Evolutionary conservation across 1,140 invertebrate species (phyloP).

Genomic region (Eurosta solidaginis): DNA sequence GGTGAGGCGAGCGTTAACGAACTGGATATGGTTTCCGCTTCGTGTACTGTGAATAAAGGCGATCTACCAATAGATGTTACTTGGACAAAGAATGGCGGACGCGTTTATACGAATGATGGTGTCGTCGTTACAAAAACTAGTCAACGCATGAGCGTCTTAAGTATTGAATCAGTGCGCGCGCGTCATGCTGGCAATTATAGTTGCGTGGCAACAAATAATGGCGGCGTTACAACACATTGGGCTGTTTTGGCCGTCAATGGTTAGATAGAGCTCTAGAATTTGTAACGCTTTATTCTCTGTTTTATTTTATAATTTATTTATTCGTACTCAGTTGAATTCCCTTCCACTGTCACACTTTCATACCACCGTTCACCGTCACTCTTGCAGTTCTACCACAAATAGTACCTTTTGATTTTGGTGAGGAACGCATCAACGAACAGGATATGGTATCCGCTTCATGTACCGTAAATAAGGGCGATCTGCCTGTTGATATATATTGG

Average conservation of each 20-base stretch:
- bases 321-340: neutral
- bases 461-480: constrained; percentile 84
- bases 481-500: constrained; percentile 80
- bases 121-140: constrained; percentile 64
- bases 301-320: constrained; percentile 3
- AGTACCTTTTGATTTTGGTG: constrained; percentile 72
- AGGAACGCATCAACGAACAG: constrained; percentile 71
- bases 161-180: constrained; percentile 66
- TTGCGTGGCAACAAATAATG: constrained; percentile 74
- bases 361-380: no score
- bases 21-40: constrained; percentile 68
- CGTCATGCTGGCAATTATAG: constrained; percentile 70
- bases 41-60: constrained; percentile 80
- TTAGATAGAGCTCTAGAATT: constrained; percentile 39
- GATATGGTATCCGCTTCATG: constrained; percentile 75
- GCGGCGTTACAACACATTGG: constrained; percentile 70
- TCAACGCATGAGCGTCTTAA: constrained; percentile 68
- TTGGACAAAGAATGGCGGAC: constrained; percentile 63
- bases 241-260: constrained; percentile 68
- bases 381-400: constrained; percentile 70
- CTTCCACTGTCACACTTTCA: neutral
- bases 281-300: neutral
- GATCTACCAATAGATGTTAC: constrained; percentile 76
- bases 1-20: constrained; percentile 69
- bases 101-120: constrained; percentile 45